Evolutionary conservation across 2,888 invertebrate species (phyloP), one percentile per base, ranked within the genome.

Genomic region (Diarsia dahlii): DNA sequence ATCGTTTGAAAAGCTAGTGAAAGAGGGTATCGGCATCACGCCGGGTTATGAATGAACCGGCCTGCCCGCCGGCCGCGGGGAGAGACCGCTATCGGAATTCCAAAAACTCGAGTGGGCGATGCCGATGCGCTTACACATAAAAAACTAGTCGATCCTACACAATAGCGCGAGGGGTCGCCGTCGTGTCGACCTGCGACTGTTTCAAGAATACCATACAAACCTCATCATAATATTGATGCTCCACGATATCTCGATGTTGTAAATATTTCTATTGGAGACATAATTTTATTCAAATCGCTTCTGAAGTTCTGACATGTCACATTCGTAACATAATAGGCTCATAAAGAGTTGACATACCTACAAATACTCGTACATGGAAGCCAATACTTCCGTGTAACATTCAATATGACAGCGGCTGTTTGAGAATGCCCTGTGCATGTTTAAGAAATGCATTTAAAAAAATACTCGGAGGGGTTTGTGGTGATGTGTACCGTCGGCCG

Each of bases 51-150:
- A 96, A 96, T 96, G 96, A 94, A 95, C 92, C 89, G 90, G 94
- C 94, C 93, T 92, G 88, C 90, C 91, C 87, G 87, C 76, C 76
- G 87, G 78, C 76, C 71, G 86, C 74, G 85, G 84, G 85, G 76
- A 82, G 76, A 81, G 87, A 80, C 84, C 84, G 87, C 84, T 81
- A 85, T 89, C 76, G 90, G 96, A 96, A 96, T 96, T 96, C 95
- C 95, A 95, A 96, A 95, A 95, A 95, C 93, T 94, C 92, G 93
- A 94, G 94, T 95, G 95, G 94, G 94, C 93, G 94, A 94, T 91
- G 93, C 86, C 91, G 90, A 92, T 92, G 91, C 91, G 90, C 91
- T 89, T 88, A 88, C 89, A 82, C 89, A 89, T 91, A 94, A 94
- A 94, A 94, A 94, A 94, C 91, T 90, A 91, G 90, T 90, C 92